These are phyloP conservation scores for Apodemia mormo DNA, from an alignment of 2,888 invertebrate genomes.

Conservation along the genomic window DNA sequence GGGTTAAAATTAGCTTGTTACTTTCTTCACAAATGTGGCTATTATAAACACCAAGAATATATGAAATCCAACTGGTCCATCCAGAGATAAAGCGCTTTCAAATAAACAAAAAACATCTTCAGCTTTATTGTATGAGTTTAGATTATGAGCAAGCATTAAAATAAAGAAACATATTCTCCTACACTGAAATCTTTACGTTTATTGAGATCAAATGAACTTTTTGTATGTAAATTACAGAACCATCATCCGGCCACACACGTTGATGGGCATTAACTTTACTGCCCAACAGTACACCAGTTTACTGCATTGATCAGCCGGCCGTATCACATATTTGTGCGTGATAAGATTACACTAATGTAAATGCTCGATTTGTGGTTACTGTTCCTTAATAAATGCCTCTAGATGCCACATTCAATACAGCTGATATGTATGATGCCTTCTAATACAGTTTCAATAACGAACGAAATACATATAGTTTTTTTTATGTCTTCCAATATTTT, in stretches of 20 bases:
- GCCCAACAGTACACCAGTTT: not conserved
- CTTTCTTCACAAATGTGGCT: no score
- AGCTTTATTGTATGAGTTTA: not conserved
- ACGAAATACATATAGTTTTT: no score
- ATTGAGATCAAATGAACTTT: not conserved
- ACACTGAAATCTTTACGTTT: not conserved
- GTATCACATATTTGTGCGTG: not conserved
- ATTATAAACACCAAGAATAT: no score
- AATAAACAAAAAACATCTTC: not conserved
- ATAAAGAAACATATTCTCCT: not conserved
- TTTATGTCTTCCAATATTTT: no score
- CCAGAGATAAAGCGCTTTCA: not conserved
- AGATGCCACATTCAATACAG: no score
- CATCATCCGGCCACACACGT: not conserved
- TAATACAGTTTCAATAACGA: no score
- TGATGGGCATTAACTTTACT: not conserved
- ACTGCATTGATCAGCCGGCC: not conserved
- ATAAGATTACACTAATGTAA: conserved; percentile 1
- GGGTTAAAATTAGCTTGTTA: no score
- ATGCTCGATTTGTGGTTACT: not conserved
- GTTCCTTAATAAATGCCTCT: no score
- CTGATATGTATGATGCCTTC: no score
- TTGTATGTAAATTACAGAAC: not conserved
- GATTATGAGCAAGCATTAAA: not conserved
- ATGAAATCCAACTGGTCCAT: no score